phyloP scores from a whole-genome alignment of 1,140 invertebrate genomes.

The Bilobella aurantiaca region DNA sequence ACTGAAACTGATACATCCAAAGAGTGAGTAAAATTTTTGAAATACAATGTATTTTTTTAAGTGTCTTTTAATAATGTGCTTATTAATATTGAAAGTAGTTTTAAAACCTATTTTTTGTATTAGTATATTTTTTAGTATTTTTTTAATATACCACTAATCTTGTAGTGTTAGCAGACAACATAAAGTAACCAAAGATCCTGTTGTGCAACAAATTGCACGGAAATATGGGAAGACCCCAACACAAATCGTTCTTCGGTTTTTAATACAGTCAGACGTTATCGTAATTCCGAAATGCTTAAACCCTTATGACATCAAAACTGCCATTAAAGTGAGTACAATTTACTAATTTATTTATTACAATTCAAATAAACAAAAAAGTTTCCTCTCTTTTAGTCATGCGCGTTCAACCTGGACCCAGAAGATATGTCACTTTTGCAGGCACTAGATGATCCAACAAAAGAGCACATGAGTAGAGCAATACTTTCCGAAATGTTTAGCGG shows the following conservation, averaged over 20 bases:
- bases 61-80: too few relatives aligned
- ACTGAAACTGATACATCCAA: background rate
- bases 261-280: constrained; percentile 38
- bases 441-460: background rate
- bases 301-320: constrained; percentile 7
- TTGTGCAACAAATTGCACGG: constrained; percentile 23
- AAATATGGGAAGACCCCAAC: constrained; percentile 29
- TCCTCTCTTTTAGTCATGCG: background rate
- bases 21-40: too few relatives aligned
- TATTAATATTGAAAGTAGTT: too few relatives aligned
- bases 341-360: background rate
- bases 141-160: background rate
- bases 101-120: background rate
- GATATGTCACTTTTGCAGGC: background rate
- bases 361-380: background rate
- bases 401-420: background rate
- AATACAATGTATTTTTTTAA: too few relatives aligned
- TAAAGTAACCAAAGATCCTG: constrained; percentile 14
- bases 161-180: background rate
- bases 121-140: background rate
- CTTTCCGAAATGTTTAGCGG: constrained; percentile 5
- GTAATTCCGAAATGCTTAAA: constrained; percentile 9
- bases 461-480: background rate
- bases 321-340: background rate
- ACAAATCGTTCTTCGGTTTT: constrained; percentile 41